Percentiles rank a stretch among this genome's conserved stretches.
Conservation (phyloP, 1,140 invertebrate genomes). For the Drosophila novamexicana region DNA sequence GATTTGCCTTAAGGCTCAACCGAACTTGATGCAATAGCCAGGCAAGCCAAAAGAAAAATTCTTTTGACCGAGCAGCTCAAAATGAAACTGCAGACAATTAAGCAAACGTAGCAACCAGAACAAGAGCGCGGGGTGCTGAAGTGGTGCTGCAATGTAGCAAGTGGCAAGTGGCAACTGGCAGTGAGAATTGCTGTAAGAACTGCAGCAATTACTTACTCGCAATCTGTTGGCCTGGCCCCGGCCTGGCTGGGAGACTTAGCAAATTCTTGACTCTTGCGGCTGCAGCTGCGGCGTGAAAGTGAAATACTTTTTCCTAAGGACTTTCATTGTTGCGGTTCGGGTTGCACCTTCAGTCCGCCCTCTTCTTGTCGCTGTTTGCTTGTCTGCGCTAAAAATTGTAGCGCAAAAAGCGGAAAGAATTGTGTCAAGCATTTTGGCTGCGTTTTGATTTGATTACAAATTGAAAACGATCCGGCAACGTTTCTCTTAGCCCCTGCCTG, state of each 20-base stretch:
- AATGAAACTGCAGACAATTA: conserved; percentile 79
- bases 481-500: background rate
- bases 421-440: conserved; percentile 66
- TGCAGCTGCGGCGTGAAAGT: conserved; percentile 74
- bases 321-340: conserved; percentile 72
- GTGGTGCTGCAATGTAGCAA: background rate
- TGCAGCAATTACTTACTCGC: conserved; percentile 79
- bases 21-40: conserved; percentile 22
- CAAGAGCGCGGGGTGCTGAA: background rate
- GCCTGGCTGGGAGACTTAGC: conserved; percentile 40
- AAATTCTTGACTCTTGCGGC: conserved; percentile 59
- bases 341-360: background rate
- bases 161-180: conserved; percentile 16
- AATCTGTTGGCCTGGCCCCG: conserved; percentile 56
- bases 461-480: conserved; percentile 3
- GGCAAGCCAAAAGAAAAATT: conserved; percentile 10
- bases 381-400: conserved; percentile 61
- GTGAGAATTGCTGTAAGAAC: conserved; percentile 53
- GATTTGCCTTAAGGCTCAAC: conserved; percentile 66
- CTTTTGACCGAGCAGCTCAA: conserved; percentile 46
- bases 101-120: conserved; percentile 37
- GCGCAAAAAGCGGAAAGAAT: conserved; percentile 36
- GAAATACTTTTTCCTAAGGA: conserved; percentile 76
- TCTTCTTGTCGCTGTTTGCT: background rate
- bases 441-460: conserved; percentile 26